Evolutionary conservation across 2,797 vertebrate genomes (phyloP).

Genomic region (Eptatretus atami): DNA sequence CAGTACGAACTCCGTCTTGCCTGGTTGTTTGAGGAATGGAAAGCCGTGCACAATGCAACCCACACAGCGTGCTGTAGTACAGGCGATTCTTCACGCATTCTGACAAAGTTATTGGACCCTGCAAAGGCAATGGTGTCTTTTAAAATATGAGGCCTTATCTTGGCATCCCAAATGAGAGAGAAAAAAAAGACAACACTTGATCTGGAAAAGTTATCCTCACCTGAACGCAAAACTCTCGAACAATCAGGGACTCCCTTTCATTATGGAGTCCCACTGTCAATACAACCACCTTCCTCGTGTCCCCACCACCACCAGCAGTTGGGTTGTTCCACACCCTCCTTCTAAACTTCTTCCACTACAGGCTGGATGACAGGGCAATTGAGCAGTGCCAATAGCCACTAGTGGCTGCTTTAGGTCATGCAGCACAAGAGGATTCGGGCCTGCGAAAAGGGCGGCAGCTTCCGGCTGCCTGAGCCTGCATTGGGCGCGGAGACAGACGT

Average conservation of each 20-base stretch:
- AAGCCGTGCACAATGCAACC: too few species aligned
- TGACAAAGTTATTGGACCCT: too few species aligned
- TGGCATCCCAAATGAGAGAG: too few species aligned
- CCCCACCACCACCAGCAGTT: constrained; percentile 38
- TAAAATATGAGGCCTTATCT: too few species aligned
- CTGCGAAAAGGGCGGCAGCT: neutral
- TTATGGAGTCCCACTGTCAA: constrained; percentile 11
- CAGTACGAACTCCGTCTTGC: too few species aligned
- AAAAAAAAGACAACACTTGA: too few species aligned
- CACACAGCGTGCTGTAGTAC: too few species aligned
- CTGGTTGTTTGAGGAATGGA: too few species aligned
- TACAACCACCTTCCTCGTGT: constrained; percentile 27
- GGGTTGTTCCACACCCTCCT: constrained; percentile 2
- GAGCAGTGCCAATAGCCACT: constrained; percentile 25
- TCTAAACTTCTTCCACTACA: neutral
- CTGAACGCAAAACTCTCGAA: constrained; percentile 4
- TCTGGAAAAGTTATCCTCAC: neutral
- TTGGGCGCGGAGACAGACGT: constrained; percentile 31
- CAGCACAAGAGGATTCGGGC: constrained; percentile 19
- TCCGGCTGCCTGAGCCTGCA: constrained; percentile 14
- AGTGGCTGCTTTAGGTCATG: constrained; percentile 52
- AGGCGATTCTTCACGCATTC: too few species aligned
- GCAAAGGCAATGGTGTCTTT: too few species aligned
- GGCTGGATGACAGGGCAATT: neutral
- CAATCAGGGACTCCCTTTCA: neutral